These are phyloP conservation scores for Heliocidaris tuberculata DNA, from an alignment of 35 echinoderm and acorn worm genomes.

Conservation along the genomic window DNA sequence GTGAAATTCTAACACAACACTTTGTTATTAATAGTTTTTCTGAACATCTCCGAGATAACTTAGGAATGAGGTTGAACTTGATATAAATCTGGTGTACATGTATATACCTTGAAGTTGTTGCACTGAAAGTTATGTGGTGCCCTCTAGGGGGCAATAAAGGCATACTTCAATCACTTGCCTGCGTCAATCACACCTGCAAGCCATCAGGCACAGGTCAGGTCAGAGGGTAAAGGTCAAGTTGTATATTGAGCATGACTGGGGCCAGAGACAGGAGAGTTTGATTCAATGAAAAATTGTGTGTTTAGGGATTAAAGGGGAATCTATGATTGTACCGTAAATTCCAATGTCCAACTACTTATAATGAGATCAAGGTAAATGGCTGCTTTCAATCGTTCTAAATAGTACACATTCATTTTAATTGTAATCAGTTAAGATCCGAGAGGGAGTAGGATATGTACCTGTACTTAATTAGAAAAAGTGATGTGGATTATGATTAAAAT, in stretches of 20 bases:
- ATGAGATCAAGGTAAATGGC: background rate
- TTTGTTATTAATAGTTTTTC: background rate
- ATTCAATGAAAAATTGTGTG: background rate
- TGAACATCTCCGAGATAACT: background rate
- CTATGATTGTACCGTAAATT: background rate
- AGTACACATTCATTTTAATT: too few relatives aligned
- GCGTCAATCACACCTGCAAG: slow-evolving; percentile 17
- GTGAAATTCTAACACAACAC: too few relatives aligned
- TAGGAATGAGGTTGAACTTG: background rate
- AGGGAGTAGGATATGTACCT: too few relatives aligned
- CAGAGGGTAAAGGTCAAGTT: background rate
- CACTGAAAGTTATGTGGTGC: background rate
- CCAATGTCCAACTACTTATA: background rate
- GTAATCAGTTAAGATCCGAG: too few relatives aligned
- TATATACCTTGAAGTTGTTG: background rate
- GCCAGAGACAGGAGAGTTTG: background rate
- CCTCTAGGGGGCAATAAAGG: slow-evolving; percentile 14
- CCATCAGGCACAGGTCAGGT: slow-evolving; percentile 25
- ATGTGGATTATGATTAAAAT: too few relatives aligned
- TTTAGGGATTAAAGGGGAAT: slow-evolving; percentile 2
- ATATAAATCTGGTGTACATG: background rate
- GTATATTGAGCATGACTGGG: slow-evolving; percentile 30
- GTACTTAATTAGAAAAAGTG: too few relatives aligned
- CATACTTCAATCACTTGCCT: slow-evolving; percentile 4
- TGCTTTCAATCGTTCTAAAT: too few relatives aligned